phyloP scores from a whole-genome alignment of 1,140 invertebrate species.

The Arctopsyche grandis region DNA sequence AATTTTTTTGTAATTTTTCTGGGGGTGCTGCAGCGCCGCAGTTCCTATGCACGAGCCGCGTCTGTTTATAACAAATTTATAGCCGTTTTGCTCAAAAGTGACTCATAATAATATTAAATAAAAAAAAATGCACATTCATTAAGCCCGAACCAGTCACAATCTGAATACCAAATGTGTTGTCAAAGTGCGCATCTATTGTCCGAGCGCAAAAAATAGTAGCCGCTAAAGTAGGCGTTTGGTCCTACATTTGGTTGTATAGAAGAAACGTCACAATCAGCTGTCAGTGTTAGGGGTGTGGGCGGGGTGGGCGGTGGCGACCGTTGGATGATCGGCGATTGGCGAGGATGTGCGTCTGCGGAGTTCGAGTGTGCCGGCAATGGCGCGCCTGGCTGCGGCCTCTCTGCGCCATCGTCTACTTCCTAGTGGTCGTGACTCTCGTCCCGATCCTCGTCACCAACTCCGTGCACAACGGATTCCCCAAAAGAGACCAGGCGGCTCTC shows the following conservation, averaged over 20 bases:
- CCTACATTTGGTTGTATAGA: neutral
- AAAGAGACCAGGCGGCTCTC: conserved; percentile 80
- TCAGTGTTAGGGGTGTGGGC: neutral
- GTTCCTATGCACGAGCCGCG: no score
- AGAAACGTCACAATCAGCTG: conserved; percentile 13
- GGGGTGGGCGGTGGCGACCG: neutral
- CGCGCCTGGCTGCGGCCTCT: conserved; percentile 89
- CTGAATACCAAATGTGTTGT: neutral
- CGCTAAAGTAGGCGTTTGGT: neutral
- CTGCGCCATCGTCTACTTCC: conserved; percentile 80
- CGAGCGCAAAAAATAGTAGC: neutral
- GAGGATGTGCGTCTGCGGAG: conserved; percentile 11
- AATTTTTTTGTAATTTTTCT: no score
- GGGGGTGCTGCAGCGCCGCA: no score
- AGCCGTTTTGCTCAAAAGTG: no score
- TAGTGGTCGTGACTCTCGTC: conserved; percentile 84
- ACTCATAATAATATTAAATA: neutral
- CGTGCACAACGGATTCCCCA: conserved; percentile 73
- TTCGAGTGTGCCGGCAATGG: conserved; percentile 70
- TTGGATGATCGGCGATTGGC: neutral
- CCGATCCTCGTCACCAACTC: conserved; percentile 83
- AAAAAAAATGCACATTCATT: neutral
- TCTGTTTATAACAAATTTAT: no score
- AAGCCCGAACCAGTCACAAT: neutral
- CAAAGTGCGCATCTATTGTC: neutral